A percentile compares a stretch with the other conserved stretches of the same genome.
Conservation (phyloP, 2,113 vertebrate species). For the Hassar affinis region DNA sequence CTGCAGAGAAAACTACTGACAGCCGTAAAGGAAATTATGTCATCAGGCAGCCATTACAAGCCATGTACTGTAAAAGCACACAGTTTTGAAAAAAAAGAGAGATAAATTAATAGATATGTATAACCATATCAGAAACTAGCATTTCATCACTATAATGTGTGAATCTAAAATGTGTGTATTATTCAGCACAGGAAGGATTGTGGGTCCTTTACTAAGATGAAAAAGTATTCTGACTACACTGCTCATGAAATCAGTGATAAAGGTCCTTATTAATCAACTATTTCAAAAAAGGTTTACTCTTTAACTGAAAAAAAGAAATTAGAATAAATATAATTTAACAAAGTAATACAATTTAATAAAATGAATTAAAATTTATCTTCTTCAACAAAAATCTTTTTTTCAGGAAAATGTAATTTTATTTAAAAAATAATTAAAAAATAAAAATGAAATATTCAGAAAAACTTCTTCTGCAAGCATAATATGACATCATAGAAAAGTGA, state of each 20-base stretch:
- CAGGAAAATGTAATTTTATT: background rate
- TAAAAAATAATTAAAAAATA: no score
- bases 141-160: background rate
- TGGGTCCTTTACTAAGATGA: background rate
- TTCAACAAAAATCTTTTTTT: background rate
- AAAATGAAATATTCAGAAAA: no score
- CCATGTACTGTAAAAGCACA: background rate
- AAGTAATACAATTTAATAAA: no score
- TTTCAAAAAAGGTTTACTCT: background rate
- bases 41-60: slow-evolving; percentile 10
- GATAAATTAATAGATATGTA: background rate
- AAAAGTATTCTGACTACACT: no score
- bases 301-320: background rate
- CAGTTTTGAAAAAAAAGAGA: background rate
- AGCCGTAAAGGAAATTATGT: slow-evolving; percentile 40
- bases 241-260: background rate
- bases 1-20: slow-evolving; percentile 17
- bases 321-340: background rate
- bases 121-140: background rate
- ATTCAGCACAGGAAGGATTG: background rate
- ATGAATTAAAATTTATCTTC: background rate
- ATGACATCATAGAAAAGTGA: background rate
- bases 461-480: no score
- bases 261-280: background rate
- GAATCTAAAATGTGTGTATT: background rate